These are phyloP conservation scores for Nasonia giraulti DNA, from an alignment of 1,140 invertebrate species.

Conservation along the genomic window DNA sequence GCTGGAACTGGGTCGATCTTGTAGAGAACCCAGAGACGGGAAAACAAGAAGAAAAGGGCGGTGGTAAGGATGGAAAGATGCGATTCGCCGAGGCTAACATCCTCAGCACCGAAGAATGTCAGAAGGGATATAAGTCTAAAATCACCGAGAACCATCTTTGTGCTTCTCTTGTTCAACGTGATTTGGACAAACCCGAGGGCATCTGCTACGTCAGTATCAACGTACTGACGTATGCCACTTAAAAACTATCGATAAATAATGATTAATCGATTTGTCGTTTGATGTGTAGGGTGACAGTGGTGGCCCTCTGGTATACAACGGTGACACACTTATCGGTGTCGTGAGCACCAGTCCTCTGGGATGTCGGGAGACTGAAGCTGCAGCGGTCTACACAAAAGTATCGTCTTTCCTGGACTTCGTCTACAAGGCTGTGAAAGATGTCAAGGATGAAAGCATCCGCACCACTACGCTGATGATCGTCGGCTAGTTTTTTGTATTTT, in stretches of 20 bases:
- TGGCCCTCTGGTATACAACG: constrained; percentile 50
- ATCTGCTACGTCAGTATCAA: neutral
- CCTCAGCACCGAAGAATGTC: neutral
- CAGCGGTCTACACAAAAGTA: constrained; percentile 20
- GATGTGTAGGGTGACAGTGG: constrained; percentile 54
- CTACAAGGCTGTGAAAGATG: neutral
- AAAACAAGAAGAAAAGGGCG: neutral
- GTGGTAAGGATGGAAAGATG: neutral
- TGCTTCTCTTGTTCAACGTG: neutral
- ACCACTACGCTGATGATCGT: too few species aligned
- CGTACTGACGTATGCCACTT: neutral
- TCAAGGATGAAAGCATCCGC: too few species aligned
- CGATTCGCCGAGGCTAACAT: neutral
- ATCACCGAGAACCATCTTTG: neutral
- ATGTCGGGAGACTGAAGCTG: neutral
- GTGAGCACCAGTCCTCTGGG: constrained; percentile 10
- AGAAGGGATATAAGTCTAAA: neutral
- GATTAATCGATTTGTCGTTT: too few species aligned
- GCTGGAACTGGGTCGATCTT: neutral
- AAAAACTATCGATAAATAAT: neutral
- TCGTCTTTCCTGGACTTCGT: constrained; percentile 2
- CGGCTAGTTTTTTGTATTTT: too few species aligned
- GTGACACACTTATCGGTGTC: neutral
- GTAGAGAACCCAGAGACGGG: neutral
- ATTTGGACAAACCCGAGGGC: neutral